Conservation (phyloP, 2,888 invertebrate genomes). For the Cyclophora albipunctata region DNA sequence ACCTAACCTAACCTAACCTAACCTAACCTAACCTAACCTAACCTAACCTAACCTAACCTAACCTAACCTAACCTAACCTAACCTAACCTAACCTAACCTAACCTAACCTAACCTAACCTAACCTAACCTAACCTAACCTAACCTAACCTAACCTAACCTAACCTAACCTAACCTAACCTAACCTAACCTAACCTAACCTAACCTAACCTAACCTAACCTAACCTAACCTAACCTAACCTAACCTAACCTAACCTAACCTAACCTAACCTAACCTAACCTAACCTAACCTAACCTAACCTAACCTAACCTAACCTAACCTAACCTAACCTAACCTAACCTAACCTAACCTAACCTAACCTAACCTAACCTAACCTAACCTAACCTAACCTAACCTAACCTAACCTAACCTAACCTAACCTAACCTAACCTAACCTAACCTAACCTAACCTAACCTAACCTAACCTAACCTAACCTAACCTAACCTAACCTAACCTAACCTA, state of each 20-base stretch:
- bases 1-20: conserved; percentile 12
- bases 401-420: conserved; percentile 13
- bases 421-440: conserved; percentile 14
- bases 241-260: conserved; percentile 8
- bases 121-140: conserved; percentile 19
- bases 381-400: conserved; percentile 16
- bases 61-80: conserved; percentile 10
- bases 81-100: conserved; percentile 8
- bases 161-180: conserved; percentile 18
- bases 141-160: conserved; percentile 18
- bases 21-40: conserved; percentile 10
- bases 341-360: conserved; percentile 6
- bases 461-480: conserved; percentile 11
- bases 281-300: conserved; percentile 16
- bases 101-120: conserved; percentile 18
- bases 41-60: conserved; percentile 13
- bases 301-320: conserved; percentile 13
- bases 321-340: conserved; percentile 11
- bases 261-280: conserved; percentile 12
- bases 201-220: conserved; percentile 15
- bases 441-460: conserved; percentile 5
- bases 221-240: conserved; percentile 11
- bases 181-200: conserved; percentile 15
- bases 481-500: conserved; percentile 17
- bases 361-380: conserved; percentile 13